Conservation (phyloP, 1,140 invertebrate species). For the Lordiphosa collinella region DNA sequence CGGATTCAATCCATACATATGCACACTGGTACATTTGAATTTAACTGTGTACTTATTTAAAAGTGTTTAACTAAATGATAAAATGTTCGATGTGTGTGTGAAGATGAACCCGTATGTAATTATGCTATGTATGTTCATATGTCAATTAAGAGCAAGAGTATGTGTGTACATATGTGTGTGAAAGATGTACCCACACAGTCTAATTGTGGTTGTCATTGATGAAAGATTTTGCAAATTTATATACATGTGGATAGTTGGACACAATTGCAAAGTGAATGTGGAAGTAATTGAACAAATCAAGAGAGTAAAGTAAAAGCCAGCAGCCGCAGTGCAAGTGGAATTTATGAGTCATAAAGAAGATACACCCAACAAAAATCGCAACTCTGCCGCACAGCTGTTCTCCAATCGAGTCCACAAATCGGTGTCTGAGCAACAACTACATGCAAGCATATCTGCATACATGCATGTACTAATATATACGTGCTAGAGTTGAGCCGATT, state of each 20-base stretch:
- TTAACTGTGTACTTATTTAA: slow-evolving; percentile 2
- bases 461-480: no score
- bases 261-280: slow-evolving; percentile 16
- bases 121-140: slow-evolving; percentile 1
- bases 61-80: no score
- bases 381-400: slow-evolving; percentile 50
- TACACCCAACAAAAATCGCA: slow-evolving; percentile 53
- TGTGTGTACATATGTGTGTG: slow-evolving; percentile 14
- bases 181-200: not conserved
- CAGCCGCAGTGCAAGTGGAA: slow-evolving; percentile 58
- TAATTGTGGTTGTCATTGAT: no score
- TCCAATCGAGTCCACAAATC: slow-evolving; percentile 27
- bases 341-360: slow-evolving; percentile 67
- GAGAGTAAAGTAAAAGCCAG: slow-evolving; percentile 30
- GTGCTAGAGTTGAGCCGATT: no score
- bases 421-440: no score
- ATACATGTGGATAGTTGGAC: slow-evolving; percentile 32
- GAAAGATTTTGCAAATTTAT: not conserved
- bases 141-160: slow-evolving; percentile 8
- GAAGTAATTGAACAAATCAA: slow-evolving; percentile 7
- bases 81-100: not conserved
- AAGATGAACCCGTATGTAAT: not conserved
- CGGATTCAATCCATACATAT: slow-evolving; percentile 31
- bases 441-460: no score
- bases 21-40: slow-evolving; percentile 45